These are phyloP conservation scores for Buphagus erythrorhynchus DNA, from an alignment of 2,797 vertebrate species.

Conservation along the genomic window DNA sequence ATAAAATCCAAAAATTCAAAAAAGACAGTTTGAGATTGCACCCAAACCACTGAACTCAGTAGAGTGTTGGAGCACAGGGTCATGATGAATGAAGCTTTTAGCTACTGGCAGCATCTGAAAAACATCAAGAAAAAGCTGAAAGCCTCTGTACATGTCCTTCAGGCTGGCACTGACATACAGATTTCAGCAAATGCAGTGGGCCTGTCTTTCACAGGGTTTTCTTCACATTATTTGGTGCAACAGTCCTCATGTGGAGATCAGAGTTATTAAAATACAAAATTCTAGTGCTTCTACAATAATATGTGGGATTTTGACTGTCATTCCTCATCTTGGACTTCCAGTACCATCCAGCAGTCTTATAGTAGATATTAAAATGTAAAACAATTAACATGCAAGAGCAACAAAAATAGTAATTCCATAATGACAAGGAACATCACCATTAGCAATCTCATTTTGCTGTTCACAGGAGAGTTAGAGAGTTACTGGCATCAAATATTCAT, in stretches of 20 bases:
- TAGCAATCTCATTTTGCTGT: background rate
- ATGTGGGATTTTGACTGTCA: background rate
- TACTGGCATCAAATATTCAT: background rate
- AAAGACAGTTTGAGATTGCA: background rate
- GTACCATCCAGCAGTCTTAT: background rate
- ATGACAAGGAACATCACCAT: background rate
- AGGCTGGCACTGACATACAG: background rate
- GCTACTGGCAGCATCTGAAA: background rate
- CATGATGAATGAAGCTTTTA: constrained; percentile 5
- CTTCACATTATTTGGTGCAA: background rate
- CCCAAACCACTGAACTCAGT: background rate
- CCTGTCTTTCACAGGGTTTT: background rate
- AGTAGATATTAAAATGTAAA: background rate
- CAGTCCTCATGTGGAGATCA: background rate
- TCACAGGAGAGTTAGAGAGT: background rate
- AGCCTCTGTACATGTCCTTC: background rate
- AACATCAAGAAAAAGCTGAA: background rate
- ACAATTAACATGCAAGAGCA: background rate
- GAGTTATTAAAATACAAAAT: background rate
- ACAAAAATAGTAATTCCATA: background rate
- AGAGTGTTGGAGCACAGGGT: background rate
- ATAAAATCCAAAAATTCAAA: too few relatives aligned
- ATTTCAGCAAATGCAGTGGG: background rate
- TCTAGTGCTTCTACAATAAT: background rate
- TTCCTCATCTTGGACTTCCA: background rate